Evolutionary conservation across 2,797 vertebrate species (phyloP), one percentile per base, ranked within the genome.

Genomic region (Diplodus puntazzo): DNA sequence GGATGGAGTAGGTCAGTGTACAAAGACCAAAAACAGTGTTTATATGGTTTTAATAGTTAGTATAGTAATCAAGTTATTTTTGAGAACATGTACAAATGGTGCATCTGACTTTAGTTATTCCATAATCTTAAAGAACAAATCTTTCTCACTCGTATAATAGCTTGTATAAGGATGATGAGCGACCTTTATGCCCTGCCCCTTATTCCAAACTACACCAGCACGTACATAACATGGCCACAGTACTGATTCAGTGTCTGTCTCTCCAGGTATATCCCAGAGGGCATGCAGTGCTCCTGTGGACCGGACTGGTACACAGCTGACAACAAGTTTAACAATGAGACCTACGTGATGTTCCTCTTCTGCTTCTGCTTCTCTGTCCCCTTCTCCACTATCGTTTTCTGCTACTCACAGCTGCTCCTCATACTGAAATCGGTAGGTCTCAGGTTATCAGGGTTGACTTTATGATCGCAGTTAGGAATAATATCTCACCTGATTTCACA

Each of bases 301-400:
- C 94, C 94, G 1, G 94, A 94, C 82, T 96, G 94, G 93, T 95
- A 95, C 85, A 96, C 94, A 5, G 87, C 91, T 9, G 70, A 87
- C 79, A 95, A 95, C 87, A 94, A 95, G 49, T 95, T 83, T 87
- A 94, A 95, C 91, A 95, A 94, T 4, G 94, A 96, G 59, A 89
- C 94, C 59, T 96, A 89, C 1, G 95, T 96, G 76, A 70, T 94
- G 46, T 96, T 95, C 87, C 94, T 96, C 50, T 96, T 96, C 88
- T 85, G 87, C 74, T 96, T 96, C 89, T 96, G 95, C 92, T 96
- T 96, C 50, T 43, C 94, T 0, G 63, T 95, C 18, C 96, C 95
- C 20, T 93, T 96, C 16, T 0, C 9, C 1, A 61, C 88, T 63
- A 96, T 96, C 0, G 0, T 94, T 25, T 95, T 95, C 89, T 96